phyloP scores from a whole-genome alignment of 2,888 invertebrate species.

The Lepidocyrtinus sp. region DNA sequence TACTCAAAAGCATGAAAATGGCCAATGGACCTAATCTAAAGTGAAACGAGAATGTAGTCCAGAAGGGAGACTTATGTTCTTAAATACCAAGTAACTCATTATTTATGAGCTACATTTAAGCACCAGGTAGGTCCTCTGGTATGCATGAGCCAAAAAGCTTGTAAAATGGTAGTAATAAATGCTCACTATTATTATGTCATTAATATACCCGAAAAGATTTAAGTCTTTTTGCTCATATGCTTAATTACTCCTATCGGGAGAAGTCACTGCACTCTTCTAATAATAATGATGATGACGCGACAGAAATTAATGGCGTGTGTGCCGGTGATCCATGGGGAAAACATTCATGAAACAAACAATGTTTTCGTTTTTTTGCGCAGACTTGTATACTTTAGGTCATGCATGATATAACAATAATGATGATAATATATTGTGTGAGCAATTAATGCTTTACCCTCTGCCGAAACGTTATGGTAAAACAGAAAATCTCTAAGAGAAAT shows the following conservation, averaged over 20 bases:
- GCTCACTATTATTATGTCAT: constrained; percentile 8
- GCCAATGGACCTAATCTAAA: neutral
- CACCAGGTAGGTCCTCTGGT: constrained; percentile 7
- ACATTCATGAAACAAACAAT: neutral
- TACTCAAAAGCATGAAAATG: neutral
- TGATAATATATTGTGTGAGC: constrained; percentile 13
- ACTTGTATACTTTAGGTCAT: neutral
- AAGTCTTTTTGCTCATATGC: neutral
- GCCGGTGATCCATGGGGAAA: constrained; percentile 19
- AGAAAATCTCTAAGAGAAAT: constrained; percentile 1
- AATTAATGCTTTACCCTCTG: neutral
- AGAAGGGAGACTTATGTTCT: constrained; percentile 1
- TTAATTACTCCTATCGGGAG: neutral
- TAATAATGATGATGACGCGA: constrained; percentile 24
- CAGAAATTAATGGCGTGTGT: constrained; percentile 55
- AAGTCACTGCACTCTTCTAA: constrained; percentile 5
- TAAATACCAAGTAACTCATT: constrained; percentile 1
- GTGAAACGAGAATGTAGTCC: neutral
- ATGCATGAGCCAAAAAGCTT: neutral
- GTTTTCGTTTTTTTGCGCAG: neutral
- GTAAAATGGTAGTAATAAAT: constrained; percentile 12
- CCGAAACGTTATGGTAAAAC: constrained; percentile 3
- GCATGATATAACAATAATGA: constrained; percentile 2
- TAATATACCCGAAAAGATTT: neutral
- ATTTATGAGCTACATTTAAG: neutral